phyloP scores from a whole-genome alignment of 2,888 invertebrate genomes.

The Dicyrtomina minuta region DNA sequence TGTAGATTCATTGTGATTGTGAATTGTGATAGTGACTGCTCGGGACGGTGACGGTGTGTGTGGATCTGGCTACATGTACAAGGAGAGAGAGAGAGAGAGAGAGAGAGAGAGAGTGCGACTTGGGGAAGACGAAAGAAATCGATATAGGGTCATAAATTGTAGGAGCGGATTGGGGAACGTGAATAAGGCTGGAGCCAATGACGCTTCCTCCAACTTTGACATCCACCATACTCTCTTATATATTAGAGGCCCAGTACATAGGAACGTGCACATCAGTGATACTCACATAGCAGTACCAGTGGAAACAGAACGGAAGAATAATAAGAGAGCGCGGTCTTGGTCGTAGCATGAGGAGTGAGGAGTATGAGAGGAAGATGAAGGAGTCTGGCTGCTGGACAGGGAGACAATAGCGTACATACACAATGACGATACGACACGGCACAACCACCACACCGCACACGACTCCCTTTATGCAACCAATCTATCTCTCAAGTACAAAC shows the following conservation, averaged over 20 bases:
- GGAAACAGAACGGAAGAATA: too few relatives aligned
- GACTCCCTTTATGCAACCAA: not conserved
- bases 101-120: conserved; percentile 28
- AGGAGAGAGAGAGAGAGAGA: conserved; percentile 31
- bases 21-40: too few relatives aligned
- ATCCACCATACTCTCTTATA: conserved; percentile 17
- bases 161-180: conserved; percentile 37
- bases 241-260: too few relatives aligned
- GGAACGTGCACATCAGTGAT: too few relatives aligned
- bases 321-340: too few relatives aligned
- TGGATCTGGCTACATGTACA: too few relatives aligned
- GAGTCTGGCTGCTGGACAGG: not conserved
- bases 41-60: too few relatives aligned
- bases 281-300: too few relatives aligned
- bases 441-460: conserved; percentile 28
- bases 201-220: conserved; percentile 32
- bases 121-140: conserved; percentile 44
- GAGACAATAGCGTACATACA: not conserved
- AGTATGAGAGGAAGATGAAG: too few relatives aligned
- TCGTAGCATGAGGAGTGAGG: too few relatives aligned
- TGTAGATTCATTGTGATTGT: too few relatives aligned
- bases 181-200: conserved; percentile 40
- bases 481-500: not conserved
- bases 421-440: conserved; percentile 12
- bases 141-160: conserved; percentile 37